Evolutionary conservation across 2,888 invertebrate species (phyloP).

Genomic region (Drosophila phalerata): DNA sequence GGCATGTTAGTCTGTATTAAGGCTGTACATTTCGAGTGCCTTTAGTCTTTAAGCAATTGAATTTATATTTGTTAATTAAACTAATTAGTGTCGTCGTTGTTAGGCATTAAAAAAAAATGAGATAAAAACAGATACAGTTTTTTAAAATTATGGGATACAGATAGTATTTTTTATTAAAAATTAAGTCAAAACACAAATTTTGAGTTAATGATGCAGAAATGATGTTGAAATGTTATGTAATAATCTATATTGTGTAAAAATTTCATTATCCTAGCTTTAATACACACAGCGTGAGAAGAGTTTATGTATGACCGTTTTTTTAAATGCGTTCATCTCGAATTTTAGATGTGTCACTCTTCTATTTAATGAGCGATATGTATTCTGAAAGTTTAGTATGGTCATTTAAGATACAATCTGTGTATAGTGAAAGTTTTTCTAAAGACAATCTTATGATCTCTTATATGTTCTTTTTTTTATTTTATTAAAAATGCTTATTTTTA

Average conservation of each 20-base stretch:
- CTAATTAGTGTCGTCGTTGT: conserved; percentile 72
- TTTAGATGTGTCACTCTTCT: no score
- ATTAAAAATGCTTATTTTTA: not conserved
- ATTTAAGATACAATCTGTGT: not conserved
- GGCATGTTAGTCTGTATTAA: conserved; percentile 84
- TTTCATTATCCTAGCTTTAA: no score
- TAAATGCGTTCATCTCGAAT: no score
- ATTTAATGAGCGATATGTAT: not conserved
- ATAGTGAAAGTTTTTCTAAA: not conserved
- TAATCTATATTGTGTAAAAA: no score
- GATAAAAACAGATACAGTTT: not conserved
- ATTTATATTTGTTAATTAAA: conserved; percentile 80
- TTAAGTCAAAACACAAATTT: no score
- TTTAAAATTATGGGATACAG: no score
- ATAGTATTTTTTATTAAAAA: no score
- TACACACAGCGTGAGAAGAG: no score
- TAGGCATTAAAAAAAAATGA: conserved; percentile 64
- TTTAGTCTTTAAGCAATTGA: conserved; percentile 68
- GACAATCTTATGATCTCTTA: not conserved
- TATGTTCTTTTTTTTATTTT: not conserved
- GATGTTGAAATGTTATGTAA: no score
- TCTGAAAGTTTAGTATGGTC: not conserved
- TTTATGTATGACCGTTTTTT: no score
- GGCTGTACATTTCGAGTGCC: conserved; percentile 5
- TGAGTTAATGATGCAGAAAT: no score